phyloP scores from a whole-genome alignment of 1,140 invertebrate species.

The Drosophila dunni region DNA sequence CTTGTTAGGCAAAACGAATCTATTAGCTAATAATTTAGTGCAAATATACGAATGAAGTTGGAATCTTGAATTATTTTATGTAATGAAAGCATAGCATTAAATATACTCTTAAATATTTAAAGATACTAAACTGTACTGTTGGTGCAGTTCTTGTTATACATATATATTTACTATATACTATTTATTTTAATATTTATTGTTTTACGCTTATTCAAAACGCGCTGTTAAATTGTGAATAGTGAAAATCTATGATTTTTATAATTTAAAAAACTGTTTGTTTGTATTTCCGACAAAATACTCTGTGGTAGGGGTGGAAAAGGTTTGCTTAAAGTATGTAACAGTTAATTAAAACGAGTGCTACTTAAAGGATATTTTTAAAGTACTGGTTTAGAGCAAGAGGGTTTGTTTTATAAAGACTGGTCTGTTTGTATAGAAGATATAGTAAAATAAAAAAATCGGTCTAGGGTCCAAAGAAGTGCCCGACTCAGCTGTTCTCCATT shows the following conservation, averaged over 20 bases:
- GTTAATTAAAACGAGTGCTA: background rate
- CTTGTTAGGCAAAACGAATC: conserved; percentile 51
- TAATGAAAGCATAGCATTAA: conserved; percentile 52
- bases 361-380: no score
- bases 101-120: conserved; percentile 47
- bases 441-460: no score
- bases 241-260: conserved; percentile 48
- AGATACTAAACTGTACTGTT: conserved; percentile 33
- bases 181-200: conserved; percentile 48
- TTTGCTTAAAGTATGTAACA: no score
- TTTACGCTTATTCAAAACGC: conserved; percentile 39
- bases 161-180: background rate
- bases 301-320: no score
- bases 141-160: conserved; percentile 51
- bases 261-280: conserved; percentile 48
- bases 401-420: no score
- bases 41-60: conserved; percentile 69
- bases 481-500: no score
- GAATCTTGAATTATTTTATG: conserved; percentile 45
- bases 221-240: conserved; percentile 56
- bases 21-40: conserved; percentile 71
- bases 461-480: no score
- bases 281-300: background rate
- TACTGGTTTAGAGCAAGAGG: no score
- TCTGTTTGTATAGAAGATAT: no score